These are phyloP conservation scores for Nephrocerus scutellatus DNA, from an alignment of 2,888 invertebrate genomes.

Conservation along the genomic window DNA sequence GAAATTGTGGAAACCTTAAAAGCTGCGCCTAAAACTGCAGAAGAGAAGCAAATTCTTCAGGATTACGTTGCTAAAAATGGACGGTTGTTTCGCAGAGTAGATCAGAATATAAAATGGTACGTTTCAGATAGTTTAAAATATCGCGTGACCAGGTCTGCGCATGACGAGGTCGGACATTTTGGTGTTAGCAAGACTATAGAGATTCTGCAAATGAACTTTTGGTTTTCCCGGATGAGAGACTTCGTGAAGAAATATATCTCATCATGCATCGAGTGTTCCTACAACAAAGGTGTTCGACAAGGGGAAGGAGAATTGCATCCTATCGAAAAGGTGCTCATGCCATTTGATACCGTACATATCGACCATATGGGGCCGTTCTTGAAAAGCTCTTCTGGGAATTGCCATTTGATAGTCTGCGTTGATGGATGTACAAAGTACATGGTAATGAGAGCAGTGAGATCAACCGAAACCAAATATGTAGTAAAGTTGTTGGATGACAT, in stretches of 20 bases:
- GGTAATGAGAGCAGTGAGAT: conserved; percentile 11
- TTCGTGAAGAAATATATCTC: conserved; percentile 40
- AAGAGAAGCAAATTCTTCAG: too few species aligned
- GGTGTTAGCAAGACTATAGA: conserved; percentile 24
- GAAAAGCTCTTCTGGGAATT: conserved; percentile 8
- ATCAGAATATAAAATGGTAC: too few species aligned
- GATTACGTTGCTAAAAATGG: too few species aligned
- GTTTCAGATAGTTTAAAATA: too few species aligned
- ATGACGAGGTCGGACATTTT: conserved; percentile 21
- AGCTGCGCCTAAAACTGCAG: too few species aligned
- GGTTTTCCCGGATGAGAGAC: conserved; percentile 39
- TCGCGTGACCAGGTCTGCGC: too few species aligned
- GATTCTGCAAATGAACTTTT: conserved; percentile 35
- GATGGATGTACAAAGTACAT: conserved; percentile 17
- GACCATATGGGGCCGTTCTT: conserved; percentile 17
- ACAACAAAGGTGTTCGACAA: conserved; percentile 28
- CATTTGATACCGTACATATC: conserved; percentile 5
- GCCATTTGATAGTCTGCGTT: conserved; percentile 9
- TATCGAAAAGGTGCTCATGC: conserved; percentile 8
- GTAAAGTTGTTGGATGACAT: conserved; percentile 10
- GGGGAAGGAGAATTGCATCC: conserved; percentile 10
- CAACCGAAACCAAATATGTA: conserved; percentile 12
- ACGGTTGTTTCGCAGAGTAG: too few species aligned
- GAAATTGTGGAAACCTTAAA: too few species aligned
- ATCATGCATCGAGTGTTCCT: conserved; percentile 30